Evolutionary conservation across 2,888 invertebrate species (phyloP).

Genomic region (Drosophila fulvimacula): DNA sequence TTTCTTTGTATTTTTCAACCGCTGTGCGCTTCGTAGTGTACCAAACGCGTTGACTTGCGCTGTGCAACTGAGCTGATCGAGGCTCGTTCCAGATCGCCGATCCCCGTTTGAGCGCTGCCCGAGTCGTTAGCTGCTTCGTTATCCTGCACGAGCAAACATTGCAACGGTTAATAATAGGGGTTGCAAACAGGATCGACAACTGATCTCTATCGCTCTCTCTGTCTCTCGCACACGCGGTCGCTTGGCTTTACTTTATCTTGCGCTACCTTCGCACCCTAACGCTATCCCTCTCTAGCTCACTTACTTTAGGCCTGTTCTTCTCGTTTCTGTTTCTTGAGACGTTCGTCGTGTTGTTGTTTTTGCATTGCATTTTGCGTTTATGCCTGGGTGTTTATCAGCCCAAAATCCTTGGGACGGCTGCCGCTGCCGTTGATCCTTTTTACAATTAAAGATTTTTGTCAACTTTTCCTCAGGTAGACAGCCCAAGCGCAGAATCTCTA

Average conservation of each 20-base stretch:
- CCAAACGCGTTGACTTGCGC: conserved; percentile 72
- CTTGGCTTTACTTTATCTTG: background rate
- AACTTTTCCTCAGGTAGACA: conserved; percentile 69
- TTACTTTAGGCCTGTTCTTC: background rate
- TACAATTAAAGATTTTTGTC: conserved; percentile 73
- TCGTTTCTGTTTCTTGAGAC: conserved; percentile 53
- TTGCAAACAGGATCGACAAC: conserved; percentile 62
- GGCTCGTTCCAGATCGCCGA: conserved; percentile 77
- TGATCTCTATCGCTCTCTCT: background rate
- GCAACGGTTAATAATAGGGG: conserved; percentile 63
- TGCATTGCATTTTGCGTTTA: conserved; percentile 58
- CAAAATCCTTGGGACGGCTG: conserved; percentile 56
- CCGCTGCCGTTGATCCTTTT: conserved; percentile 62
- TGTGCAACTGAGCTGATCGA: conserved; percentile 77
- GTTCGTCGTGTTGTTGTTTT: conserved; percentile 54
- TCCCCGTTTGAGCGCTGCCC: conserved; percentile 46
- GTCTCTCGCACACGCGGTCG: background rate
- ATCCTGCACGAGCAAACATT: conserved; percentile 61
- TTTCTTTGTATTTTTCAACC: conserved; percentile 39
- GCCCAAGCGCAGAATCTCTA: conserved; percentile 48
- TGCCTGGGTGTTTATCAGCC: conserved; percentile 55
- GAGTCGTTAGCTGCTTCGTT: conserved; percentile 49
- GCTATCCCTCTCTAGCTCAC: background rate
- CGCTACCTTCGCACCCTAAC: background rate
- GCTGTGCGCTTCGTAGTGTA: conserved; percentile 52